Evolutionary conservation across 2,888 invertebrate species (phyloP).

Genomic region (Tenthredo mesomela): DNA sequence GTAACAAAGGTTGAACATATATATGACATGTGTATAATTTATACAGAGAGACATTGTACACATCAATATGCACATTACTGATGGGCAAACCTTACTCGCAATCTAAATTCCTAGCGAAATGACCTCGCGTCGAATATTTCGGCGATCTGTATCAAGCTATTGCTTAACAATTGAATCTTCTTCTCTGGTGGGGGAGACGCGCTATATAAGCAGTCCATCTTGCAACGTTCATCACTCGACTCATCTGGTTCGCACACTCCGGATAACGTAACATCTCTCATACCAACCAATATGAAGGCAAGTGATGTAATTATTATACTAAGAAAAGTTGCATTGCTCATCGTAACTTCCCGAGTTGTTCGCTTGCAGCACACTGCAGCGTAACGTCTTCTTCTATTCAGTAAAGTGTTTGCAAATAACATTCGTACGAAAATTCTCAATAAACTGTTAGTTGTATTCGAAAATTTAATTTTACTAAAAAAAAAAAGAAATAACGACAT

Average conservation of each 20-base stretch:
- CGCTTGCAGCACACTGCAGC: not conserved
- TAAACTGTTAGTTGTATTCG: not conserved
- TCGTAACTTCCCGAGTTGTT: not conserved
- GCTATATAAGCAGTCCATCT: slow-evolving; percentile 53
- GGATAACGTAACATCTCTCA: slow-evolving; percentile 43
- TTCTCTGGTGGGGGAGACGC: slow-evolving; percentile 49
- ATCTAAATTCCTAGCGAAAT: slow-evolving; percentile 47
- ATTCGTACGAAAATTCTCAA: not conserved
- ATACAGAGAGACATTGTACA: not conserved
- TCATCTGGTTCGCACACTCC: slow-evolving; percentile 52
- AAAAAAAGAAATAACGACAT: not conserved
- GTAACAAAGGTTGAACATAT: not conserved
- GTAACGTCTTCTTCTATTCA: not conserved
- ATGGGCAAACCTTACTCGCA: slow-evolving; percentile 8
- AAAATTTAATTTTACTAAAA: not conserved
- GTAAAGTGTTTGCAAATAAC: not conserved
- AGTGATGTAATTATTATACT: slow-evolving; percentile 46
- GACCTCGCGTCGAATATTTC: slow-evolving; percentile 54
- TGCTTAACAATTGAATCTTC: slow-evolving; percentile 55
- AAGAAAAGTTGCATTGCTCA: not conserved
- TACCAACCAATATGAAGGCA: slow-evolving; percentile 53
- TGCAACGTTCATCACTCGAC: slow-evolving; percentile 53
- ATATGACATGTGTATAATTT: not conserved
- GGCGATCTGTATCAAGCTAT: slow-evolving; percentile 55
- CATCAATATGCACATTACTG: not conserved